Conservation (phyloP, 2,797 vertebrate genomes). For the Clarias pachynema region DNA sequence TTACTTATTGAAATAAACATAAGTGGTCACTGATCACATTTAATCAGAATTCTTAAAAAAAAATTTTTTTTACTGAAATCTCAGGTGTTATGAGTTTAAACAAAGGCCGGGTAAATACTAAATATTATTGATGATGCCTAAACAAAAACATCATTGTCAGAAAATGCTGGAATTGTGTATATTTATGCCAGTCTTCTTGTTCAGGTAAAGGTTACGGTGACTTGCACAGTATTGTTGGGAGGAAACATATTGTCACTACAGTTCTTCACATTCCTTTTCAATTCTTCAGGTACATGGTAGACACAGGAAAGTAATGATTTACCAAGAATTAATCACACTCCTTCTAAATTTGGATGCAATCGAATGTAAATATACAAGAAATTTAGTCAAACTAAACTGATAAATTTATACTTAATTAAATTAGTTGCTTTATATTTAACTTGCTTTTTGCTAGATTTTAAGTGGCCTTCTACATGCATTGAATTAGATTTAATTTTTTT, state of each 20-base stretch:
- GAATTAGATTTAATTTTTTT: too few species aligned
- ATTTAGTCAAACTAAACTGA: too few species aligned
- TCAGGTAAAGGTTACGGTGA: neutral
- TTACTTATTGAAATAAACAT: neutral
- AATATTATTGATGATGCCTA: neutral
- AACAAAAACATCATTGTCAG: neutral
- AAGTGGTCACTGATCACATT: neutral
- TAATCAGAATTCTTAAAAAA: neutral
- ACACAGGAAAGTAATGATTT: neutral
- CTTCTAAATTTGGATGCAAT: too few species aligned
- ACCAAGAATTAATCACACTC: neutral
- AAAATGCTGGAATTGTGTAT: neutral
- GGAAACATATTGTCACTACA: neutral
- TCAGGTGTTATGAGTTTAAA: neutral
- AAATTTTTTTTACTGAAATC: neutral
- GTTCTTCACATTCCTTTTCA: neutral
- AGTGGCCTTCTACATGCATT: too few species aligned
- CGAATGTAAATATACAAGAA: too few species aligned
- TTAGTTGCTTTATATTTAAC: too few species aligned
- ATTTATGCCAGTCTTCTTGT: neutral
- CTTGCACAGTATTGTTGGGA: neutral
- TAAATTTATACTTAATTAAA: too few species aligned
- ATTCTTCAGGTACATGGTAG: neutral
- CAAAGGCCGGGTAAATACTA: neutral
- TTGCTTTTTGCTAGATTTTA: too few species aligned